Percentiles rank a stretch among this genome's conserved stretches.
These are phyloP conservation scores for Spinus pinus DNA, from an alignment of 2,797 vertebrate genomes.

Conservation along the genomic window DNA sequence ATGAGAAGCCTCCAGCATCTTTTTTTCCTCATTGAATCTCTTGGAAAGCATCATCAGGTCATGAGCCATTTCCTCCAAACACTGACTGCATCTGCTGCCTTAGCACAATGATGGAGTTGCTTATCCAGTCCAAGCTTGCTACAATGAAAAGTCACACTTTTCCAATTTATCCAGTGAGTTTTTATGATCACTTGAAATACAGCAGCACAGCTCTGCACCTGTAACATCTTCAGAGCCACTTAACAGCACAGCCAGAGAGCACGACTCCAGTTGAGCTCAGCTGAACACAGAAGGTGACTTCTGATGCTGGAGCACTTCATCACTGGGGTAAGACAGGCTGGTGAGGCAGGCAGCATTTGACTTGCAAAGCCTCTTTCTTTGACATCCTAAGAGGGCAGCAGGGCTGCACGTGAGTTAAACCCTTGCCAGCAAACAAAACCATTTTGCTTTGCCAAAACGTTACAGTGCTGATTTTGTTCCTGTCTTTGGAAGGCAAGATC, in stretches of 20 bases:
- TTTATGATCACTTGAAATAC: constrained; percentile 21
- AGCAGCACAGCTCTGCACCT: neutral
- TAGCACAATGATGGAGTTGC: neutral
- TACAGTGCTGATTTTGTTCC: neutral
- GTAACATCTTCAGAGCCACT: neutral
- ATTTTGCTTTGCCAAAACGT: neutral
- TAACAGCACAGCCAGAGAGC: neutral
- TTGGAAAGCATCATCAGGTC: neutral
- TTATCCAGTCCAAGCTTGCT: neutral
- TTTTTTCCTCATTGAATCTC: neutral
- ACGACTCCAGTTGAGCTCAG: neutral
- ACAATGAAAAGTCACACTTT: neutral
- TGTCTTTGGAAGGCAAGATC: neutral
- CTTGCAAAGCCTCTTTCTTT: neutral
- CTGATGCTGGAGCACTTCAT: neutral
- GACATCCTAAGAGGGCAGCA: neutral
- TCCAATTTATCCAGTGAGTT: neutral
- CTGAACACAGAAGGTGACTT: constrained; percentile 54
- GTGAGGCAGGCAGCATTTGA: neutral
- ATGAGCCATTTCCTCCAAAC: neutral
- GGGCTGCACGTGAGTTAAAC: neutral
- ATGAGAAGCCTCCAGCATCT: accelerated
- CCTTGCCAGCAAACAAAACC: neutral
- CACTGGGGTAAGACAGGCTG: neutral
- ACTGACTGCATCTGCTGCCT: neutral